These are phyloP conservation scores for Megaceryle alcyon DNA, from an alignment of 2,797 vertebrate genomes.

Conservation along the genomic window DNA sequence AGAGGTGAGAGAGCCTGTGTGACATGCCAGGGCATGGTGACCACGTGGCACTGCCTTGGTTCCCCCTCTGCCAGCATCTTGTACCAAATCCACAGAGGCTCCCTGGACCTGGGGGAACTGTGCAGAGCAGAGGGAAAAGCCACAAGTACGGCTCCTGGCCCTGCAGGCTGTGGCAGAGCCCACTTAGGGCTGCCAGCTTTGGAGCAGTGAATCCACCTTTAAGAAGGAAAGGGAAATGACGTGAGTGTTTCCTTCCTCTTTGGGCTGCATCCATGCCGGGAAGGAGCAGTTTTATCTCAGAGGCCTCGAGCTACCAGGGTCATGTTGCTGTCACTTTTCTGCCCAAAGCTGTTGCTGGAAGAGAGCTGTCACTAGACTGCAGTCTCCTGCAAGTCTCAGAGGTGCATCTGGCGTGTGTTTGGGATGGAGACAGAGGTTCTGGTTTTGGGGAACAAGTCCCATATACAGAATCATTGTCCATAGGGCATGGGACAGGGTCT, in stretches of 20 bases:
- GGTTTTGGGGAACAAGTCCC: background rate
- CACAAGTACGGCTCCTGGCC: background rate
- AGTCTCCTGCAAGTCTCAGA: fast-evolving
- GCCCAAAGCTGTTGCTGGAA: fast-evolving
- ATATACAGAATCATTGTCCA: background rate
- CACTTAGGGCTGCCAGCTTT: background rate
- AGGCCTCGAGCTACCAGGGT: background rate
- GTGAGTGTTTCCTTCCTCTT: slow-evolving; percentile 23
- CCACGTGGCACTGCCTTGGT: background rate
- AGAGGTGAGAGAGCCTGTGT: background rate
- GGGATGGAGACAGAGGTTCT: background rate
- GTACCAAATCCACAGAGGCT: background rate
- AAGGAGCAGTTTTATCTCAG: background rate
- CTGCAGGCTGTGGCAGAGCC: fast-evolving
- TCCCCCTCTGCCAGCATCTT: background rate
- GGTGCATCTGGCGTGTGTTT: background rate
- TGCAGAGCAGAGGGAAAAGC: background rate
- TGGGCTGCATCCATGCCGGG: background rate
- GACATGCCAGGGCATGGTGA: background rate
- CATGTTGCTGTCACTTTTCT: background rate
- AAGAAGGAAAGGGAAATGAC: slow-evolving; percentile 11
- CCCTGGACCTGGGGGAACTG: background rate
- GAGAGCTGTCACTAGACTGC: background rate
- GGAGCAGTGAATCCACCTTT: background rate
- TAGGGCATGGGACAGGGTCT: background rate